Base-by-base conservation (phyloP, 2,888 invertebrate species). In the Euplexia lucipara region DNA sequence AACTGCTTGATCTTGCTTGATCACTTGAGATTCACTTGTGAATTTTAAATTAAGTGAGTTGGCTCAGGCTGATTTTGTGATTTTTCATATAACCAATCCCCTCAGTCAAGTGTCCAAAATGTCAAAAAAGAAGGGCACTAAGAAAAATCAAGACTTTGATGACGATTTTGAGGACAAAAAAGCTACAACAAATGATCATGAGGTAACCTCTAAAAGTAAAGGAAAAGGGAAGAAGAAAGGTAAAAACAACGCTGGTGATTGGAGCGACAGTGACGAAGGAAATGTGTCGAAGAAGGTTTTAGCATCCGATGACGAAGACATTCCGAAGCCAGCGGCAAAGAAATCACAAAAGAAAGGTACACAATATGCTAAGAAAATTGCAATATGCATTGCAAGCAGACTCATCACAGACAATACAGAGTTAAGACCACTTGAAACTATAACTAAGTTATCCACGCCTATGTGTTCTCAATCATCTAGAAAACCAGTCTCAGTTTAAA, bases 121-220 rank as follows among this genome's bases (percentile, higher is more conserved):
- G 96, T 96, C 96, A 8, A 96, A 96, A 86, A 96, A 96, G 88
- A 95, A 93, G 70, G 95, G 95, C 59, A 94, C 91, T 74, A 96
- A 96, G 83, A 96, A 96, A 83, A 96, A 95, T 79, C 93, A 94
- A 83, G 95, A 96, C 71, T 83, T 95, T 0, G 96, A 96, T 47
- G 96, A 96, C 26, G 96, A 96, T 57, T 89, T 95, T 49, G 96
- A 96, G 54, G 91, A 93, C 26, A 94, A 92, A 75, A 89, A 89
- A 61, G 69, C 79, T 44, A 59, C 78, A 54, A 76, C 83, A 39
- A 88, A 87, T 69, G 94, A 94, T 60, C 85, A 84, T 68, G 93
- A 92, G 70, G 79, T 95, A 95, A 95, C 95, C 95, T 95, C 95
- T 82, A 96, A 96, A 90, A 88, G 87, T 64, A 96, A 96, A 87